Conservation (phyloP, 2,797 vertebrate genomes). For the Crenichthys baileyi region DNA sequence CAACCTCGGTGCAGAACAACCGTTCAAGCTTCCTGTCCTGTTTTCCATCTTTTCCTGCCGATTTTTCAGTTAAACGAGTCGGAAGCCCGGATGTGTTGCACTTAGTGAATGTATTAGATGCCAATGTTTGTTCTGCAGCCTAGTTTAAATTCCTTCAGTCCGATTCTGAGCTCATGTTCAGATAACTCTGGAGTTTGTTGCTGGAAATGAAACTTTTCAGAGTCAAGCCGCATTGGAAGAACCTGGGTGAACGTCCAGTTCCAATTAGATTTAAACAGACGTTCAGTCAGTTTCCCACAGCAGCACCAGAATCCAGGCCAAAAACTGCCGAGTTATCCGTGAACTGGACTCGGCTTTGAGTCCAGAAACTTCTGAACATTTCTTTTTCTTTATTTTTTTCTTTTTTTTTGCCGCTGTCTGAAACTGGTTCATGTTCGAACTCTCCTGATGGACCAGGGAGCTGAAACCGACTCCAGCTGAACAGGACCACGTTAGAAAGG, state of each 20-base stretch:
- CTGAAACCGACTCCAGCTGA: background rate
- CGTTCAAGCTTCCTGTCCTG: constrained; percentile 12
- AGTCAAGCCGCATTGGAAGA: too few relatives aligned
- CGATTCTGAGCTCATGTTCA: background rate
- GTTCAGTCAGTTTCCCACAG: too few relatives aligned
- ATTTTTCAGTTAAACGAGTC: background rate
- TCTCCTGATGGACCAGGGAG: constrained; percentile 19
- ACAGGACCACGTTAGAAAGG: constrained; percentile 14
- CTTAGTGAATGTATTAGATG: constrained; percentile 66
- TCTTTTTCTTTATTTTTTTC: background rate
- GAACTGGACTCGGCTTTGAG: background rate
- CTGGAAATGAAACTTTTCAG: background rate
- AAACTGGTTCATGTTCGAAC: constrained; percentile 19
- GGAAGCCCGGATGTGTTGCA: constrained; percentile 24
- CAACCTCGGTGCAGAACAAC: constrained; percentile 63
- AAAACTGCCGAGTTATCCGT: background rate
- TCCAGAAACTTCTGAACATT: background rate
- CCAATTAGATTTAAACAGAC: background rate
- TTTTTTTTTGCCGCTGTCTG: constrained; percentile 29
- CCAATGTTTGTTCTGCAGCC: constrained; percentile 36
- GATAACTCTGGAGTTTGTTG: background rate
- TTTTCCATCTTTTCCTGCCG: background rate
- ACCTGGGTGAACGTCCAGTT: too few relatives aligned
- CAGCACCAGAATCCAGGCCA: background rate
- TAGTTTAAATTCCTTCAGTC: too few relatives aligned